These are phyloP conservation scores for Laticauda colubrina DNA, from an alignment of 2,113 vertebrate genomes.

Conservation along the genomic window DNA sequence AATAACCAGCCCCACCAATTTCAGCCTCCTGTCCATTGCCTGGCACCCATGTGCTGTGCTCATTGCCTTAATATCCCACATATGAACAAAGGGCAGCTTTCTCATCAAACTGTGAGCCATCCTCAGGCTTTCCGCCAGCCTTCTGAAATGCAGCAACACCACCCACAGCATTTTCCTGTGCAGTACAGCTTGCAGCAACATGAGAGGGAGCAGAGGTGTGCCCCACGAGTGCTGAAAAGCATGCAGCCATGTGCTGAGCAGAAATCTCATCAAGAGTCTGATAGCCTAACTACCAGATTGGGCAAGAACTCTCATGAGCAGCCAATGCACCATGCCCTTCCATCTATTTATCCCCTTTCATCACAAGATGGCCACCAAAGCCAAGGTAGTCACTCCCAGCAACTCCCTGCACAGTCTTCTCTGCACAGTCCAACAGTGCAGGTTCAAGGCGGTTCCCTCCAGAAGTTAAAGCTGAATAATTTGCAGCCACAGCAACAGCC, in stretches of 20 bases:
- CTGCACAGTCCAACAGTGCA: conserved; percentile 65
- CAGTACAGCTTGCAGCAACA: conserved; percentile 61
- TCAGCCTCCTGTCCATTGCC: conserved; percentile 72
- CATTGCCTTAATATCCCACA: conserved; percentile 71
- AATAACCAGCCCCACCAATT: conserved; percentile 75
- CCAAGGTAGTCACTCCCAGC: conserved; percentile 50
- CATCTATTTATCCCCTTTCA: conserved; percentile 52
- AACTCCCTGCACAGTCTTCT: conserved; percentile 45
- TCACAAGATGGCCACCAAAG: conserved; percentile 56
- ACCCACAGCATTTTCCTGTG: conserved; percentile 57
- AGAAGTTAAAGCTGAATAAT: conserved; percentile 65
- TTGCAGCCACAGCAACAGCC: conserved; percentile 52
- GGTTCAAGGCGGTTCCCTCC: conserved; percentile 67
- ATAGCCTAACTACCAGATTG: conserved; percentile 33
- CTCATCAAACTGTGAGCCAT: conserved; percentile 49
- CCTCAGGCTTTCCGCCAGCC: conserved; percentile 62
- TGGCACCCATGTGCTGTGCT: conserved; percentile 78
- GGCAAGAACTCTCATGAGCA: conserved; percentile 69
- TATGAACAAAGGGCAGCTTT: conserved; percentile 62
- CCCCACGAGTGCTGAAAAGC: conserved; percentile 55
- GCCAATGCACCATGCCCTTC: conserved; percentile 66
- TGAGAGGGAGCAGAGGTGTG: conserved; percentile 61
- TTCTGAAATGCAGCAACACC: conserved; percentile 51
- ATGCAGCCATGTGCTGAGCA: conserved; percentile 63
- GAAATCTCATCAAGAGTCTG: conserved; percentile 33